Conservation (phyloP, 2,113 vertebrate genomes). For the Polypterus senegalus region DNA sequence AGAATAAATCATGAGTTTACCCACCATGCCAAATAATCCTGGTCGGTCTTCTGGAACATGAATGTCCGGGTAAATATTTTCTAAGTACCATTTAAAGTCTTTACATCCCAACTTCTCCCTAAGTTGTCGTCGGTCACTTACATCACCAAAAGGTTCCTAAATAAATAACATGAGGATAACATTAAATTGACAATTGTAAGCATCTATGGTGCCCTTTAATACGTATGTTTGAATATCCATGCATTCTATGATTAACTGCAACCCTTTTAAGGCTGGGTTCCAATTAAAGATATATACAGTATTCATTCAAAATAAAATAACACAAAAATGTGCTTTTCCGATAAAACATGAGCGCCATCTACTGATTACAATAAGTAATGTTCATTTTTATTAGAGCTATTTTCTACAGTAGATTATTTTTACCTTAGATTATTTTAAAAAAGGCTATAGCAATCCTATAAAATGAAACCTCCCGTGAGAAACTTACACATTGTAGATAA, state of each 20-base stretch:
- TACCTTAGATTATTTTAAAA: too few relatives aligned
- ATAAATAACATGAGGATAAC: neutral
- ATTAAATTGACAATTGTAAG: too few relatives aligned
- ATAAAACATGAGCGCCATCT: too few relatives aligned
- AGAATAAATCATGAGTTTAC: slow-evolving; percentile 1
- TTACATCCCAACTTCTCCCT: slow-evolving; percentile 71
- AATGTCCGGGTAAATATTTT: slow-evolving; percentile 82
- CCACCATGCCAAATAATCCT: slow-evolving; percentile 90
- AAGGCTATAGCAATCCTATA: too few relatives aligned
- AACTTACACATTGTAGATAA: too few relatives aligned
- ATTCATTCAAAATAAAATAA: neutral
- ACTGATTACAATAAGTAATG: too few relatives aligned
- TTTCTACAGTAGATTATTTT: too few relatives aligned
- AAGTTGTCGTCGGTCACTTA: slow-evolving; percentile 67
- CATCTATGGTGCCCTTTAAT: too few relatives aligned
- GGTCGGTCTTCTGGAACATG: slow-evolving; percentile 71
- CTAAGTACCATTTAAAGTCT: slow-evolving; percentile 82
- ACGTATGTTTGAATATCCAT: neutral
- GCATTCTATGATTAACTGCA: neutral
- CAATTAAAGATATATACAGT: neutral
- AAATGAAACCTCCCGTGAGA: too few relatives aligned
- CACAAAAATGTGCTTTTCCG: too few relatives aligned
- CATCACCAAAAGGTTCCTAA: slow-evolving; percentile 86
- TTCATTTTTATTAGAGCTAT: too few relatives aligned
- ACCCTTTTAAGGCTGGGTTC: too few relatives aligned